phyloP scores from a whole-genome alignment of 1,140 invertebrate genomes.

The Pseudoatta argentina region DNA sequence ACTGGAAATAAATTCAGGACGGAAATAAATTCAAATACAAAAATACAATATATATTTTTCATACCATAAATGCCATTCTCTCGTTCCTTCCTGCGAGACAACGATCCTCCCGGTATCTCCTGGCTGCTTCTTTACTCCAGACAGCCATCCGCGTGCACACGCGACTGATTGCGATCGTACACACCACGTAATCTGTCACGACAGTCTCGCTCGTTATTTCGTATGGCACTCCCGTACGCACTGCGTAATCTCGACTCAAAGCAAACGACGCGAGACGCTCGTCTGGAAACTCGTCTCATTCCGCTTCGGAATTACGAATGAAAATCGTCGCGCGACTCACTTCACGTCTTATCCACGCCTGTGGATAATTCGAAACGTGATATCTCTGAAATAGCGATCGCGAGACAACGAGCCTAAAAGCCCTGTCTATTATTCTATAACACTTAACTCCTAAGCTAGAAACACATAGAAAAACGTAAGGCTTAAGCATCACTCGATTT shows the following conservation, averaged over 20 bases:
- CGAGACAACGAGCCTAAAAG: no score
- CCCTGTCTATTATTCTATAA: no score
- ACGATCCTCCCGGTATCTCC: background rate
- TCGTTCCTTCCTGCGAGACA: background rate
- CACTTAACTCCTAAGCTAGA: no score
- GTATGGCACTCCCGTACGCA: background rate
- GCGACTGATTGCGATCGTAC: background rate
- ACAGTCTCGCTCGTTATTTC: conserved; percentile 23
- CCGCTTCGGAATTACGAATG: background rate
- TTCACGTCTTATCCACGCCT: background rate
- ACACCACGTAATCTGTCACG: conserved; percentile 6
- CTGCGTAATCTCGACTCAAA: background rate
- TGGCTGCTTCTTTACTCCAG: background rate
- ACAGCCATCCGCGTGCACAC: background rate
- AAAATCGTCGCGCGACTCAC: conserved; percentile 2
- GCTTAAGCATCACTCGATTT: no score
- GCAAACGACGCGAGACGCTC: background rate
- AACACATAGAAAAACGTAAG: no score
- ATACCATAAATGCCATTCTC: background rate
- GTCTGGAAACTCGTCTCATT: background rate
- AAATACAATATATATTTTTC: background rate
- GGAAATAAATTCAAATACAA: background rate
- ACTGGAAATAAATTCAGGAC: background rate
- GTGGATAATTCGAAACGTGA: background rate
- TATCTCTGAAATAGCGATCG: background rate